Percentiles rank a stretch among this genome's conserved stretches.
These are phyloP conservation scores for Acanthaster planci DNA, from an alignment of 35 echinoderm and acorn worm species.

Conservation along the genomic window DNA sequence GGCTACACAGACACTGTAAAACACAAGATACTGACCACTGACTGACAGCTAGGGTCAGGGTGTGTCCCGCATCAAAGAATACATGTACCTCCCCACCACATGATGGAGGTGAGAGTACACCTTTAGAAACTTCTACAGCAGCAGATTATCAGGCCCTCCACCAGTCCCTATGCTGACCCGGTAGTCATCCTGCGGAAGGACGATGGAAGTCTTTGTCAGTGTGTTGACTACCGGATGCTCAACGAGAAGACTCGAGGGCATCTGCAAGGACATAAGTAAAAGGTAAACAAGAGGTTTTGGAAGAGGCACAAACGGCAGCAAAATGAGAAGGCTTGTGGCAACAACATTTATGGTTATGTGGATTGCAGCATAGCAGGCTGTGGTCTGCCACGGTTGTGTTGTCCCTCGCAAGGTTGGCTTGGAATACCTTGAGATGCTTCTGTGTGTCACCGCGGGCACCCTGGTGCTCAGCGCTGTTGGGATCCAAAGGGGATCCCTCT, in stretches of 20 bases:
- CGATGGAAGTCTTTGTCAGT: slow-evolving; percentile 33
- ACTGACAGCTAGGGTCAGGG: slow-evolving; percentile 12
- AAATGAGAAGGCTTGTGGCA: slow-evolving; percentile 12
- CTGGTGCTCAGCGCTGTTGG: background rate
- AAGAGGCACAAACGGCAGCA: no score
- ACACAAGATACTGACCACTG: slow-evolving; percentile 43
- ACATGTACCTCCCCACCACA: slow-evolving; percentile 38
- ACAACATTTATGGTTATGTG: background rate
- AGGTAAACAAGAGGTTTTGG: background rate
- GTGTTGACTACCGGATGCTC: slow-evolving; percentile 50
- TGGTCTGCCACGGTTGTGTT: slow-evolving; percentile 20
- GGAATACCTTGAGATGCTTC: background rate
- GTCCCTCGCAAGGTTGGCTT: background rate
- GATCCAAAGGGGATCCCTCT: slow-evolving; percentile 9
- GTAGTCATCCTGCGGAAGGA: slow-evolving; percentile 57
- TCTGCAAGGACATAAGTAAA: background rate
- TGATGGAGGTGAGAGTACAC: slow-evolving; percentile 43
- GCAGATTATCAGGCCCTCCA: slow-evolving; percentile 37
- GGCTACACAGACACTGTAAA: slow-evolving; percentile 7
- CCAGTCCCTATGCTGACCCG: no score
- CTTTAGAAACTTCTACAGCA: slow-evolving; percentile 27
- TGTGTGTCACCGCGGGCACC: background rate
- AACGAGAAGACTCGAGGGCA: slow-evolving; percentile 8
- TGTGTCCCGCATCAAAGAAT: slow-evolving; percentile 36
- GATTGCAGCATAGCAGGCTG: background rate